Base-by-base conservation (phyloP, 1,140 invertebrate species). In the Chironomus tepperi region DNA sequence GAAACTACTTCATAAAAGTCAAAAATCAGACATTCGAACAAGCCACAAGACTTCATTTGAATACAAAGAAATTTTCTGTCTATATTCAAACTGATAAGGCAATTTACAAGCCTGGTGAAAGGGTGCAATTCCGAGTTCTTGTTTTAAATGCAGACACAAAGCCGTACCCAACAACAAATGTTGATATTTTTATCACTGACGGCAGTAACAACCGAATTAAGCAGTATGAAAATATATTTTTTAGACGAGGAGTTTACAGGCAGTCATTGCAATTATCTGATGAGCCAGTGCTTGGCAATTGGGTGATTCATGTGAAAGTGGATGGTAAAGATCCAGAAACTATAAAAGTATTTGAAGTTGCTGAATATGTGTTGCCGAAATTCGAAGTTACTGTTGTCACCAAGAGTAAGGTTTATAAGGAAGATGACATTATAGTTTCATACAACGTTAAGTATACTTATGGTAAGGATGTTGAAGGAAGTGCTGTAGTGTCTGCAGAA, bases 1-100 rank as follows among this genome's bases (percentile, higher is more conserved):
- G 47, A 57, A 57, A 57, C n/a, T 57, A 57, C 12, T 57, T 57
- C 47, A 12, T 57, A 0, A 57, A n/a, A n/a, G 3, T 57, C n/a
- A n/a, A 12, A 57, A 57, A 57, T 57, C 5, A 8, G 5, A n/a
- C 47, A 57, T 57, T 57, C n/a, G 12, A 12, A 57, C 47, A 57
- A 15, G n/a, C 47, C 0, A n/a, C 5, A 5, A 5, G 12, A n/a
- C n/a, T 57, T n/a, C 12, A 57, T 57, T 5, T 57, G 3, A 57
- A 57, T n/a, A 57, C 89, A 73, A 96, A 97, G 80, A 94, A 92
- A 79, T 93, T 93, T 77, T 95, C 95, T 6, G 89, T 97, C 5
- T 93, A 98, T 77, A 89, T 98, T 76, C 96, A 98, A 81, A 97
- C 95, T 0, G 96, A 98, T 83, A 94, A 96, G 81, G 89, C 92